Conservation (phyloP, 1,140 invertebrate genomes). For the Zaprionus tsacasi region DNA sequence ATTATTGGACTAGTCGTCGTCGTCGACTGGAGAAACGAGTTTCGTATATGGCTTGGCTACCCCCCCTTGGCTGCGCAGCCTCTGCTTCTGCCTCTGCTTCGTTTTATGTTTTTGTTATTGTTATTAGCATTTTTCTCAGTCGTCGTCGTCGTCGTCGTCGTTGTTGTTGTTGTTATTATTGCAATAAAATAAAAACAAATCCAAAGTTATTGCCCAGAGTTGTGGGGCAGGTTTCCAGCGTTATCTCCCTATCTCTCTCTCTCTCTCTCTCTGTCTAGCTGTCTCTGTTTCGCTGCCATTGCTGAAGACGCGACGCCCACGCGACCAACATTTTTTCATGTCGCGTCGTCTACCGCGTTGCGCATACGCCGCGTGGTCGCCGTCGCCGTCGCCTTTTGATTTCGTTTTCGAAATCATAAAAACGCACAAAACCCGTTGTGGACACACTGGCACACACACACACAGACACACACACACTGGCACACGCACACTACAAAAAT, state of each 20-base stretch:
- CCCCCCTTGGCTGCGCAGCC: too few relatives aligned
- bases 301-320: slow-evolving; percentile 75
- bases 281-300: background rate
- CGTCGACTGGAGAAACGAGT: slow-evolving; percentile 58
- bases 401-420: slow-evolving; percentile 49
- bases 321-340: slow-evolving; percentile 79
- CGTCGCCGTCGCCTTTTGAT: slow-evolving; percentile 58
- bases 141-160: slow-evolving; percentile 58
- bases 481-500: slow-evolving; percentile 43
- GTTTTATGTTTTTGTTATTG: slow-evolving; percentile 70
- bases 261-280: too few relatives aligned
- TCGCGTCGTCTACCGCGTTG: slow-evolving; percentile 54
- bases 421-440: slow-evolving; percentile 63
- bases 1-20: slow-evolving; percentile 26
- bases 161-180: slow-evolving; percentile 53
- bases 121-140: slow-evolving; percentile 77
- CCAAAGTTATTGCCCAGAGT: slow-evolving; percentile 77
- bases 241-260: slow-evolving; percentile 19
- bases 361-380: slow-evolving; percentile 71
- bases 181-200: slow-evolving; percentile 69
- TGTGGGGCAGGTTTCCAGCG: slow-evolving; percentile 69
- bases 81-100: background rate
- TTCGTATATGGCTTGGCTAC: slow-evolving; percentile 43
- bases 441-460: slow-evolving; percentile 28
- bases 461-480: background rate